Conservation (phyloP, 2,113 vertebrate genomes). For the Hippopotamus amphibius region DNA sequence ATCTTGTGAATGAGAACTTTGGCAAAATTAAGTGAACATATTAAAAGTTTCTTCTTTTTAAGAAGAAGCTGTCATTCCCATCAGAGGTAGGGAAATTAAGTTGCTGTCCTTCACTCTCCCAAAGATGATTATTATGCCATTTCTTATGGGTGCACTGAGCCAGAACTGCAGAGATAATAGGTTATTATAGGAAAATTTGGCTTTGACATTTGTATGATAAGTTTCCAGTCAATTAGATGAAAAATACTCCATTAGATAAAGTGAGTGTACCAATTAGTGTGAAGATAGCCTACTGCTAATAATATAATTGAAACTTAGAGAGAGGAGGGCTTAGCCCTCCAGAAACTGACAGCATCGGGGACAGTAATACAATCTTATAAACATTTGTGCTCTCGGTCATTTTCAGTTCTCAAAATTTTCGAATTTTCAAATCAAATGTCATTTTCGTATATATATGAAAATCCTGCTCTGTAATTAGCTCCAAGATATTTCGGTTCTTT, state of each 20-base stretch:
- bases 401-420: slow-evolving; percentile 62
- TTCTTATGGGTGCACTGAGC: slow-evolving; percentile 83
- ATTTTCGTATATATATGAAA: slow-evolving; percentile 58
- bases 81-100: slow-evolving; percentile 79
- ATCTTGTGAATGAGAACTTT: slow-evolving; percentile 1
- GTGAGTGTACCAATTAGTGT: slow-evolving; percentile 86
- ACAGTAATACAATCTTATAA: slow-evolving; percentile 77
- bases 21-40: slow-evolving; percentile 74
- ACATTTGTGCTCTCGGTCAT: slow-evolving; percentile 73
- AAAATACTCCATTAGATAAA: slow-evolving; percentile 89
- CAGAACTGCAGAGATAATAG: slow-evolving; percentile 88
- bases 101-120: slow-evolving; percentile 81
- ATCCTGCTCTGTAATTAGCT: slow-evolving; percentile 22
- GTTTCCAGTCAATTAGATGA: slow-evolving; percentile 90
- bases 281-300: slow-evolving; percentile 85
- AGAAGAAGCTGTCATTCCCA: slow-evolving; percentile 76
- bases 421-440: not conserved
- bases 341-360: slow-evolving; percentile 75
- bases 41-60: slow-evolving; percentile 80
- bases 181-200: slow-evolving; percentile 88
- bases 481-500: slow-evolving; percentile 32
- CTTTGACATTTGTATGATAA: slow-evolving; percentile 89
- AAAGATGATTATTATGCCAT: slow-evolving; percentile 83
- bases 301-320: slow-evolving; percentile 88
- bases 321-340: slow-evolving; percentile 76